Conservation (phyloP, 2,797 vertebrate species). For the Otus scops region DNA sequence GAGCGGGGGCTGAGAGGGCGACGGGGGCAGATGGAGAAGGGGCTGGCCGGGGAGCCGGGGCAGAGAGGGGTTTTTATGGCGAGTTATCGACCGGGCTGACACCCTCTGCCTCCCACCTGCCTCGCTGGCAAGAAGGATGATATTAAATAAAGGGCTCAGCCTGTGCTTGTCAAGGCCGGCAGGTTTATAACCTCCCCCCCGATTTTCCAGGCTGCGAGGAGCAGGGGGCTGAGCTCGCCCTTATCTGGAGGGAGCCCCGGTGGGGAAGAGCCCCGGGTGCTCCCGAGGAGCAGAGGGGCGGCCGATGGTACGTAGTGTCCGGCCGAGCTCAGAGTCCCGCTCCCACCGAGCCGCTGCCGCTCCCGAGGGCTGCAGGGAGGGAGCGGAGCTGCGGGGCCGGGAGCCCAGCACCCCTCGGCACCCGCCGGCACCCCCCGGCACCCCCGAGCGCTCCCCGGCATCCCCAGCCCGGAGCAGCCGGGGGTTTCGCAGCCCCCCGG, state of each 20-base stretch:
- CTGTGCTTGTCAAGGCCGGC: neutral
- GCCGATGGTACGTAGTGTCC: neutral
- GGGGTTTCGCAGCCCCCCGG: neutral
- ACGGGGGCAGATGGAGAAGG: neutral
- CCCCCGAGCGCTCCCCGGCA: too few species aligned
- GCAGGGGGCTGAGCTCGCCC: neutral
- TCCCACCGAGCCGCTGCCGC: accelerated
- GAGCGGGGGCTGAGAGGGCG: neutral
- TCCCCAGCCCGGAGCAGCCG: neutral
- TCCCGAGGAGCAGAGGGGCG: neutral
- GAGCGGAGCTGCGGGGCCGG: neutral
- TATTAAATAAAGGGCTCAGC: neutral
- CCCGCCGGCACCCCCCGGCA: too few species aligned
- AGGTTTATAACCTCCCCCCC: neutral
- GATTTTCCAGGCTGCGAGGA: neutral
- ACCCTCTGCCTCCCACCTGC: too few species aligned
- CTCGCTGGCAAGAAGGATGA: accelerated
- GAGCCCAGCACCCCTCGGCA: neutral
- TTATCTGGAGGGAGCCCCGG: neutral
- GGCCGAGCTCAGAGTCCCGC: neutral
- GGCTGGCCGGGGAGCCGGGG: too few species aligned
- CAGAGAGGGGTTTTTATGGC: neutral
- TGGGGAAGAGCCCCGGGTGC: neutral
- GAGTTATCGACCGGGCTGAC: neutral
- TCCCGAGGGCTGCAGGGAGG: neutral